These are phyloP conservation scores for Ptilonorhynchus violaceus DNA, from an alignment of 2,113 vertebrate species.

Conservation along the genomic window DNA sequence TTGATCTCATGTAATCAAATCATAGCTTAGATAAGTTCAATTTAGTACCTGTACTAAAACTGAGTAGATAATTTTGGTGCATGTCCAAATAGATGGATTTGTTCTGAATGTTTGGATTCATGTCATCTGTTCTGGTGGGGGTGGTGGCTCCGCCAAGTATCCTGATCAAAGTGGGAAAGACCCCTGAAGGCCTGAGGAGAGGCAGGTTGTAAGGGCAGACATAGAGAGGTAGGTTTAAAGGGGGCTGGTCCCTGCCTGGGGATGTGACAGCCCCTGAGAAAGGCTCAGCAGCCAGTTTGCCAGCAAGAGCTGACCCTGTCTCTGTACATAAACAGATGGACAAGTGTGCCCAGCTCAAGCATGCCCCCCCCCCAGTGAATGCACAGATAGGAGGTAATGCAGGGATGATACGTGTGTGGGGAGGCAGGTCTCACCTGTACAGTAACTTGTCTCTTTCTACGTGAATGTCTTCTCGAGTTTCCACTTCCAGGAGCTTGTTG, in stretches of 20 bases:
- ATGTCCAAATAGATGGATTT: accelerated
- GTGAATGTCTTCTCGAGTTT: background rate
- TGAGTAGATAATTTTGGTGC: background rate
- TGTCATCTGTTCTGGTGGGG: background rate
- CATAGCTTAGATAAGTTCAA: background rate
- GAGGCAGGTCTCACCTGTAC: background rate
- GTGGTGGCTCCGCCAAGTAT: background rate
- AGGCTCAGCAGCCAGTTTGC: background rate
- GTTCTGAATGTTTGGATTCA: background rate
- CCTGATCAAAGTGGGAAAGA: accelerated
- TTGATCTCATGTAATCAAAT: background rate
- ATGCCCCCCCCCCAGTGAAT: background rate
- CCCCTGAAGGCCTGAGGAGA: background rate
- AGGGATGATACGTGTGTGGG: background rate
- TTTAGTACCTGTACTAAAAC: background rate
- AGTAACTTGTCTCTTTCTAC: background rate
- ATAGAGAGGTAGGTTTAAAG: background rate
- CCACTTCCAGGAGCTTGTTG: background rate
- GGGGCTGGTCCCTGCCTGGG: background rate
- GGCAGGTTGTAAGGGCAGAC: background rate
- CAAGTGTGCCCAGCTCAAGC: background rate
- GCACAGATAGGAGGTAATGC: background rate
- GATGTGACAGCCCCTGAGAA: accelerated
- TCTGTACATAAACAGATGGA: background rate
- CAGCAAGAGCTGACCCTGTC: background rate